Percentiles rank a stretch among this genome's conserved stretches.
These are phyloP conservation scores for Coluber constrictor DNA, from an alignment of 2,797 vertebrate species.

Conservation along the genomic window DNA sequence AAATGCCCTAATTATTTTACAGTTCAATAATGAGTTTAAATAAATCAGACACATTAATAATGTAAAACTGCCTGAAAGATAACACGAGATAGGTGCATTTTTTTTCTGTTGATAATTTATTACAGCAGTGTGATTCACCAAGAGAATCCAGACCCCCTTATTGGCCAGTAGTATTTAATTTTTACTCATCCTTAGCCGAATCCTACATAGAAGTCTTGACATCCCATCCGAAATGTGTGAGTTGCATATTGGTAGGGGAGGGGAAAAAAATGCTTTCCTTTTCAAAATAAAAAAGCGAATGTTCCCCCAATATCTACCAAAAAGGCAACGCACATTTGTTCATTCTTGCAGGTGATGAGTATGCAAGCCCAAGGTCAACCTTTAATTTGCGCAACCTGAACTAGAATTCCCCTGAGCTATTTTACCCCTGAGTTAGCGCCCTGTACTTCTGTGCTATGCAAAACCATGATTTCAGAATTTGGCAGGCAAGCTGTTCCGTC, in stretches of 20 bases:
- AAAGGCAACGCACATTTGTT: slow-evolving; percentile 39
- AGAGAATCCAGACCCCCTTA: neutral
- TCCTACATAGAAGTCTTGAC: neutral
- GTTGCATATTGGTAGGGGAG: neutral
- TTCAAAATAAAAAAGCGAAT: neutral
- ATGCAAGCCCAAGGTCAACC: slow-evolving; percentile 52
- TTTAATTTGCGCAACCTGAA: slow-evolving; percentile 35
- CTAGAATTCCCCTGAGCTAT: slow-evolving; percentile 48
- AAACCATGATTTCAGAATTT: slow-evolving; percentile 57
- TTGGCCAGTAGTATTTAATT: neutral
- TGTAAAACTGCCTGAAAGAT: neutral
- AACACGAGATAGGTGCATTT: neutral
- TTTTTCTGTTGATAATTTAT: neutral
- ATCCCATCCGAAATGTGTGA: neutral
- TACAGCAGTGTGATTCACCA: neutral
- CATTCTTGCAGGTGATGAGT: neutral
- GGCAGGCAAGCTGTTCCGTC: slow-evolving; percentile 69
- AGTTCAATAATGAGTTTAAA: neutral
- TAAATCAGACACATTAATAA: neutral
- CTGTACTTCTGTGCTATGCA: slow-evolving; percentile 48
- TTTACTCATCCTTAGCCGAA: neutral
- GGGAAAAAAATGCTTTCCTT: neutral
- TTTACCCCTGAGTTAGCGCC: slow-evolving; percentile 29
- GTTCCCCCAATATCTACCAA: neutral
- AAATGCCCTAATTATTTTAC: neutral